Evolutionary conservation across 2,797 vertebrate species (phyloP).

Genomic region (Okamejei kenojei): DNA sequence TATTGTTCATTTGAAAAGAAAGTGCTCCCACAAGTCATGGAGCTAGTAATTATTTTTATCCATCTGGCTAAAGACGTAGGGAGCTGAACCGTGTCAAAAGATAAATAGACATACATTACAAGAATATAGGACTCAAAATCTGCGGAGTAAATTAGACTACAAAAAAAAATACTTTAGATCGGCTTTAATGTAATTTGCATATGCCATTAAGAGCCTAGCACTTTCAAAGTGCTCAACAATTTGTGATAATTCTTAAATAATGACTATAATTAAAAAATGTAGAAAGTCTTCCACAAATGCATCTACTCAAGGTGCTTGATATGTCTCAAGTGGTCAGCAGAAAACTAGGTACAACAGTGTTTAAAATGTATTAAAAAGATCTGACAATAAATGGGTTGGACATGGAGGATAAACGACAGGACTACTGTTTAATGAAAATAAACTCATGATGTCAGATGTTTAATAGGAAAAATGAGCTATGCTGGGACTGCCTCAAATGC

Average conservation of each 20-base stretch:
- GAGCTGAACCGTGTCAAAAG: constrained; percentile 33
- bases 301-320: background rate
- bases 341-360: background rate
- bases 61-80: background rate
- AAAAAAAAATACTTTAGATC: constrained; percentile 19
- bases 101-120: constrained; percentile 22
- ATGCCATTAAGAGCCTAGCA: constrained; percentile 13
- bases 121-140: constrained; percentile 20
- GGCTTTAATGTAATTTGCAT: constrained; percentile 17
- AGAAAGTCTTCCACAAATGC: constrained; percentile 6
- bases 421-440: constrained; percentile 16
- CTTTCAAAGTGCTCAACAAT: constrained; percentile 31
- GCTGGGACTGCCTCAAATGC: background rate
- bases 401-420: background rate
- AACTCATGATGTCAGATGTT: background rate
- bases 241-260: constrained; percentile 34
- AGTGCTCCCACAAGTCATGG: background rate
- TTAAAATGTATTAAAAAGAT: constrained; percentile 16
- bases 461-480: constrained; percentile 13
- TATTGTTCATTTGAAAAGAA: constrained; percentile 5
- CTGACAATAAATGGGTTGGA: background rate
- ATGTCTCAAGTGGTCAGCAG: background rate
- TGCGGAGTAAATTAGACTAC: constrained; percentile 17
- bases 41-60: constrained; percentile 25
- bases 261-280: constrained; percentile 4